These are phyloP conservation scores for Anguilla japonica DNA, from an alignment of 2,113 vertebrate species.

Conservation along the genomic window DNA sequence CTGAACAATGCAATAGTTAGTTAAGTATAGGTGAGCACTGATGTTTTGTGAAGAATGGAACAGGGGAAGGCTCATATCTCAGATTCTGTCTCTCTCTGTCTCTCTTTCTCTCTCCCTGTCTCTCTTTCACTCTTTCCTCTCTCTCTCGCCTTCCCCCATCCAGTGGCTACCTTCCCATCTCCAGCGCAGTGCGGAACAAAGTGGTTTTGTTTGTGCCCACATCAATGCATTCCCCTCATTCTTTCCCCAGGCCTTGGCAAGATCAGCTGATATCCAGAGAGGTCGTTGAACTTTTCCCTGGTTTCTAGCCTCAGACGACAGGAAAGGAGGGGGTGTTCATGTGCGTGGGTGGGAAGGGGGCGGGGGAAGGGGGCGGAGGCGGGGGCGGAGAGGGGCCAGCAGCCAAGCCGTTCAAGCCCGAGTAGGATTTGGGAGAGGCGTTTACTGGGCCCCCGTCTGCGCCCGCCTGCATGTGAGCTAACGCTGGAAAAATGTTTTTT, in stretches of 20 bases:
- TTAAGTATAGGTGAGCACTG: not conserved
- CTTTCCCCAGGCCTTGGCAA: constrained; percentile 76
- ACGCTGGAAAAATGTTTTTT: constrained; percentile 23
- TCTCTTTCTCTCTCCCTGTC: not conserved
- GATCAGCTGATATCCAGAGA: constrained; percentile 81
- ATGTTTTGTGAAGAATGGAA: not conserved
- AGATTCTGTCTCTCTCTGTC: not conserved
- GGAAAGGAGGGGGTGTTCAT: not conserved
- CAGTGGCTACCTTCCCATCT: constrained; percentile 66
- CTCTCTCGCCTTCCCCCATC: constrained; percentile 30
- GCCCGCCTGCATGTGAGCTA: constrained; percentile 20
- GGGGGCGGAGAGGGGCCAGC: not conserved
- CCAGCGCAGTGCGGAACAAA: constrained; percentile 73
- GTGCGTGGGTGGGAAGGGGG: not conserved
- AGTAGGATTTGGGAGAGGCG: constrained; percentile 8
- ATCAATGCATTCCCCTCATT: constrained; percentile 81
- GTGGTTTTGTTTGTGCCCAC: constrained; percentile 76
- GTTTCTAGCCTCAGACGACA: constrained; percentile 65
- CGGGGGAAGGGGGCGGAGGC: not conserved
- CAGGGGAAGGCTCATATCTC: not conserved
- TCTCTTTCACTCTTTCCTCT: not conserved
- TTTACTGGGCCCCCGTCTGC: constrained; percentile 1
- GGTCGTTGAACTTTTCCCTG: constrained; percentile 78
- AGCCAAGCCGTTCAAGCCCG: not conserved
- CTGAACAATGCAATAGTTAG: not conserved